phyloP scores from a whole-genome alignment of 2,113 vertebrate species.

The Morone saxatilis region DNA sequence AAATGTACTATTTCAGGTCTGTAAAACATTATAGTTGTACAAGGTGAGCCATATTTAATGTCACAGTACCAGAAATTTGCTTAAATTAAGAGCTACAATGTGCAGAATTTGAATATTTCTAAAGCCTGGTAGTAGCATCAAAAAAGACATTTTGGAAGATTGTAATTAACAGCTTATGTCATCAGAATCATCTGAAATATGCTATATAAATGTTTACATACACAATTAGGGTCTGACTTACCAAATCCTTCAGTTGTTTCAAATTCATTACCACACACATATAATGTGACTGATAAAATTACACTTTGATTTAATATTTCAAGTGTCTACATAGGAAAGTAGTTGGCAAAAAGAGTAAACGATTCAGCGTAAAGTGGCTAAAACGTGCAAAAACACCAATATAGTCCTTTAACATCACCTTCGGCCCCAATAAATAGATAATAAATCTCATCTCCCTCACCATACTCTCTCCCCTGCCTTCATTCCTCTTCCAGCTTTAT shows the following conservation, averaged over 20 bases:
- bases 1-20: no score
- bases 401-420: not conserved
- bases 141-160: not conserved
- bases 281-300: not conserved
- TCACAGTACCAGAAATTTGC: not conserved
- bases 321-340: not conserved
- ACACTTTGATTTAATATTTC: not conserved
- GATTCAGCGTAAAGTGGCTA: constrained; percentile 11
- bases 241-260: not conserved
- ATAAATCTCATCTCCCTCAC: constrained; percentile 22
- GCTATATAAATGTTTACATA: not conserved
- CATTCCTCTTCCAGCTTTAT: constrained; percentile 47
- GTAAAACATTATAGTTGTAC: no score
- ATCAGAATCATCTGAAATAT: not conserved
- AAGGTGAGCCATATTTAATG: no score
- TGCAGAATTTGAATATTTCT: not conserved
- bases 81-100: not conserved
- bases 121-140: not conserved
- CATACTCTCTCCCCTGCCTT: constrained; percentile 10
- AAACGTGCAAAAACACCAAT: not conserved
- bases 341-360: not conserved
- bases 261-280: not conserved
- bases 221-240: not conserved
- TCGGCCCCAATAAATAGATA: constrained; percentile 10
- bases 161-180: no score